A percentile compares a stretch with the other conserved stretches of the same genome.
These are phyloP conservation scores for Emmelina monodactyla DNA, from an alignment of 2,888 invertebrate species.

Conservation along the genomic window DNA sequence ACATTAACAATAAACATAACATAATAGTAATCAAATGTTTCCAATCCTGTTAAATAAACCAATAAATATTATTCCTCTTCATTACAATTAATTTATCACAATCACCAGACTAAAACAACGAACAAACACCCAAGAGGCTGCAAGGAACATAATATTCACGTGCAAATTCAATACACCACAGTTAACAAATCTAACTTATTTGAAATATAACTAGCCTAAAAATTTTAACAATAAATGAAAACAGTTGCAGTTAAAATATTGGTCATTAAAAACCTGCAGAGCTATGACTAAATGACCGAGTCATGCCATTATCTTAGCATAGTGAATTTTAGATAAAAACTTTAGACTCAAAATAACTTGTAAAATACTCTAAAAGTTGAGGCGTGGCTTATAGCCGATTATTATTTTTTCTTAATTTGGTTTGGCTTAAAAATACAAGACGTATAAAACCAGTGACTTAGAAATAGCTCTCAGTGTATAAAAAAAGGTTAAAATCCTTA, in stretches of 20 bases:
- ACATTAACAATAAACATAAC: constrained; percentile 48
- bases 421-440: constrained; percentile 42
- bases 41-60: constrained; percentile 39
- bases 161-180: constrained; percentile 62
- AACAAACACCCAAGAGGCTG: constrained; percentile 52
- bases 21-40: constrained; percentile 25
- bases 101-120: constrained; percentile 56
- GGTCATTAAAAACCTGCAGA: constrained; percentile 60
- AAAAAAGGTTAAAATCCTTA: constrained; percentile 65
- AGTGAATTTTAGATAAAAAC: constrained; percentile 45
- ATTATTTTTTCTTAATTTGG: constrained; percentile 30
- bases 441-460: constrained; percentile 61
- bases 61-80: constrained; percentile 37
- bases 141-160: constrained; percentile 49
- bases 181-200: constrained; percentile 65
- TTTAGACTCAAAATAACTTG: constrained; percentile 48
- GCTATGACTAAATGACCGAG: constrained; percentile 64
- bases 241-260: constrained; percentile 55
- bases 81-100: constrained; percentile 54
- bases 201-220: constrained; percentile 65
- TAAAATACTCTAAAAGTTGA: constrained; percentile 62
- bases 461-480: constrained; percentile 65
- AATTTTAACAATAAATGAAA: constrained; percentile 62
- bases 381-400: constrained; percentile 47
- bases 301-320: constrained; percentile 62